Percentiles rank a stretch among this genome's conserved stretches.
These are phyloP conservation scores for Nemotelus pantherinus DNA, from an alignment of 2,888 invertebrate species.

Conservation along the genomic window DNA sequence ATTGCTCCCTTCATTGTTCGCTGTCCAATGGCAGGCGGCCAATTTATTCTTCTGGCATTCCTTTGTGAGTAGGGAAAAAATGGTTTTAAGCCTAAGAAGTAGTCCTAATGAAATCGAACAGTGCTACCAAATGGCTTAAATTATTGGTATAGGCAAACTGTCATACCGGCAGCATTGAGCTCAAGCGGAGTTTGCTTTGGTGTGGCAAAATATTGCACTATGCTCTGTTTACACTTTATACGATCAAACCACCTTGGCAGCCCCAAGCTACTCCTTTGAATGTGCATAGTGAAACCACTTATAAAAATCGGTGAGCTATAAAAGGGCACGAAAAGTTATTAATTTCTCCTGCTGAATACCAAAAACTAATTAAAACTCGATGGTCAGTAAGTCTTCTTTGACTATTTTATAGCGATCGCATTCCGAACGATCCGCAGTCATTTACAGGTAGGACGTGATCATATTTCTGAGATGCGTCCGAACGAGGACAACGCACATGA, in stretches of 20 bases:
- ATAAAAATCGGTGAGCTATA: slow-evolving; percentile 39
- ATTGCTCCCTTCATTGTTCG: slow-evolving; percentile 25
- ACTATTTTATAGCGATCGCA: slow-evolving; percentile 49
- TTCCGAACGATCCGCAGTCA: slow-evolving; percentile 35
- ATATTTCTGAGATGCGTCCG: slow-evolving; percentile 35
- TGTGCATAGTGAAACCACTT: slow-evolving; percentile 4
- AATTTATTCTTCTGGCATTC: slow-evolving; percentile 48
- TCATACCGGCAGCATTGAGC: not conserved
- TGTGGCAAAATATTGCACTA: no score
- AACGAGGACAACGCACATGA: slow-evolving; percentile 9
- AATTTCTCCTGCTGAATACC: slow-evolving; percentile 51
- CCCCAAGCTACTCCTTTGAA: not conserved
- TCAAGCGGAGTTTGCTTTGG: no score
- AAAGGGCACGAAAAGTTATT: slow-evolving; percentile 49
- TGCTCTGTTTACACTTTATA: not conserved
- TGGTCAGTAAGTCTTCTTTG: slow-evolving; percentile 25
- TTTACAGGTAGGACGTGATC: slow-evolving; percentile 32
- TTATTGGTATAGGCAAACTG: not conserved
- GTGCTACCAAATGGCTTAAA: not conserved
- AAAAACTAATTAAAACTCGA: slow-evolving; percentile 51
- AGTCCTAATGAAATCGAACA: not conserved
- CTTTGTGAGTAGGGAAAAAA: slow-evolving; percentile 7
- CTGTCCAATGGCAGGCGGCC: slow-evolving; percentile 41
- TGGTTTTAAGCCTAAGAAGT: slow-evolving; percentile 19
- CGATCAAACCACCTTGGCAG: not conserved